Percentiles rank a stretch among this genome's conserved stretches.
Conservation (phyloP, 2,888 invertebrate genomes). For the Herminia tarsipennalis region DNA sequence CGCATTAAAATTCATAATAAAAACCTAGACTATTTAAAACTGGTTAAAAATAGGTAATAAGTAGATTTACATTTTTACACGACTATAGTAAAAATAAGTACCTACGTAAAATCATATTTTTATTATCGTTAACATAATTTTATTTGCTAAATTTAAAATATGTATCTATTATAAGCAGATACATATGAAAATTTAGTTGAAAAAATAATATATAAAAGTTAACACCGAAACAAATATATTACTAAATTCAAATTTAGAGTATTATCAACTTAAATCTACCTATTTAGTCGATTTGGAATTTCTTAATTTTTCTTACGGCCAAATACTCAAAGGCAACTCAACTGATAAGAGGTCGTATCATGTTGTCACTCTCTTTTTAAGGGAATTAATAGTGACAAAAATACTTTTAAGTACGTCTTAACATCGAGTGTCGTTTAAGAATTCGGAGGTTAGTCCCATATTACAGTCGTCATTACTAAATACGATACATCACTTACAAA, state of each 20-base stretch:
- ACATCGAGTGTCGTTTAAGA: too few relatives aligned
- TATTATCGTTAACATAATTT: conserved; percentile 35
- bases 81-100: conserved; percentile 59
- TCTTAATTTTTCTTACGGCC: too few relatives aligned
- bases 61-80: conserved; percentile 74
- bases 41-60: conserved; percentile 42
- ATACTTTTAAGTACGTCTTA: too few relatives aligned
- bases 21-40: conserved; percentile 38
- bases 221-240: conserved; percentile 20
- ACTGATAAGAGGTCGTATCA: too few relatives aligned
- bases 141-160: conserved; percentile 59
- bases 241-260: conserved; percentile 18
- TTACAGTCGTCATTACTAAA: conserved; percentile 27
- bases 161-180: conserved; percentile 56
- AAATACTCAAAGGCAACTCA: too few relatives aligned
- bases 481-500: conserved; percentile 32
- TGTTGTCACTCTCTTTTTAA: too few relatives aligned
- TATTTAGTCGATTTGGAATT: conserved; percentile 37
- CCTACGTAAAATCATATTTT: conserved; percentile 42
- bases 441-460: too few relatives aligned
- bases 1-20: conserved; percentile 31
- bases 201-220: conserved; percentile 41
- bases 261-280: conserved; percentile 41
- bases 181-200: conserved; percentile 63
- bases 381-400: too few relatives aligned